These are phyloP conservation scores for Okapia johnstoni DNA, from an alignment of 2,113 vertebrate species.

Conservation along the genomic window DNA sequence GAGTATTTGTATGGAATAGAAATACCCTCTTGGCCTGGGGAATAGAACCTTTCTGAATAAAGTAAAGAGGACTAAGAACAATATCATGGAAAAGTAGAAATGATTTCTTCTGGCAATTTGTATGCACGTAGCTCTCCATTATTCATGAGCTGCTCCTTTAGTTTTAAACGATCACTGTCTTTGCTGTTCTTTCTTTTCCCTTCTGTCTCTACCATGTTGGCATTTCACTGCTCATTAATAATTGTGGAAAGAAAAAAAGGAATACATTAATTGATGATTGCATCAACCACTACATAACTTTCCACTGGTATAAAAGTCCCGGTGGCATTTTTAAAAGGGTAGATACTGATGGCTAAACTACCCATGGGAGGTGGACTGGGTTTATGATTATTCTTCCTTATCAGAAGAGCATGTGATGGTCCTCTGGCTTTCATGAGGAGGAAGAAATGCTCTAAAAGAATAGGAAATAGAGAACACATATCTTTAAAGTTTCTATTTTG, in stretches of 20 bases:
- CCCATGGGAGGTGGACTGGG: not conserved
- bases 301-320: not conserved
- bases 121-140: conserved; percentile 20
- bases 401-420: not conserved
- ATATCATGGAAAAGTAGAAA: not conserved
- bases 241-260: conserved; percentile 25
- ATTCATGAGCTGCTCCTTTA: conserved; percentile 43
- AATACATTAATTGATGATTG: conserved; percentile 33
- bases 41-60: not conserved
- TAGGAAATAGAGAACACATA: not conserved
- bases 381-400: not conserved
- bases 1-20: not conserved
- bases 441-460: not conserved
- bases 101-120: not conserved
- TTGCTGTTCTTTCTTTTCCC: conserved; percentile 57
- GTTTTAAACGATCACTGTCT: conserved; percentile 42
- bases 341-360: not conserved
- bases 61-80: not conserved
- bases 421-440: not conserved
- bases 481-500: not conserved
- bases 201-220: conserved; percentile 59
- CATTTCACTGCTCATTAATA: conserved; percentile 61
- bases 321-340: not conserved
- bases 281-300: not conserved
- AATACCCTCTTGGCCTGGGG: not conserved